Conservation (phyloP, 2,113 vertebrate species). For the Pelvicachromis taeniatus region DNA sequence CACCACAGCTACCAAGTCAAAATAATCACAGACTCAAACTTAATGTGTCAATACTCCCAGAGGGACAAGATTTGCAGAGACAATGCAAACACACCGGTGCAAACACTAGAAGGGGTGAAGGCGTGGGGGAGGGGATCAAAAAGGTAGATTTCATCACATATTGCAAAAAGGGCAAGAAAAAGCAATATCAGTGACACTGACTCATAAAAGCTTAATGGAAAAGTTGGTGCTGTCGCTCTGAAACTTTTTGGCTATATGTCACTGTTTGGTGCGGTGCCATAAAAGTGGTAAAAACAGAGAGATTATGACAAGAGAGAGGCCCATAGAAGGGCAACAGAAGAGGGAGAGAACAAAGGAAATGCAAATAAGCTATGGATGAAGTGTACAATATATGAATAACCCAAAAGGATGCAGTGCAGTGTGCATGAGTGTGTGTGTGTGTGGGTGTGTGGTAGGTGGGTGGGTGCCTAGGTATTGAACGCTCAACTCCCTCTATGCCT, state of each 20-base stretch:
- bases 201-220: not conserved
- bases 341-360: conserved; percentile 61
- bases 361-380: conserved; percentile 59
- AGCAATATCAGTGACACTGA: not conserved
- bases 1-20: conserved; percentile 53
- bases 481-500: not conserved
- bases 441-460: not conserved
- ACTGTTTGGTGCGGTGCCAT: conserved; percentile 7
- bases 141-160: not conserved
- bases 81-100: not conserved
- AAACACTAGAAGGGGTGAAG: not conserved
- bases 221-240: not conserved
- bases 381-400: conserved; percentile 65
- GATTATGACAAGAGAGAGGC: not conserved
- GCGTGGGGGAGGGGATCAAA: not conserved
- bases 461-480: not conserved
- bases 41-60: conserved; percentile 63
- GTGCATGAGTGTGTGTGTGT: not conserved
- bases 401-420: conserved; percentile 29
- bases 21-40: conserved; percentile 66
- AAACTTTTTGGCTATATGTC: conserved; percentile 23
- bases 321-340: not conserved
- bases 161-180: not conserved
- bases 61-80: conserved; percentile 32
- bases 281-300: not conserved